Conservation (phyloP, 1,140 invertebrate genomes). For the Drosophila pallidifrons region DNA sequence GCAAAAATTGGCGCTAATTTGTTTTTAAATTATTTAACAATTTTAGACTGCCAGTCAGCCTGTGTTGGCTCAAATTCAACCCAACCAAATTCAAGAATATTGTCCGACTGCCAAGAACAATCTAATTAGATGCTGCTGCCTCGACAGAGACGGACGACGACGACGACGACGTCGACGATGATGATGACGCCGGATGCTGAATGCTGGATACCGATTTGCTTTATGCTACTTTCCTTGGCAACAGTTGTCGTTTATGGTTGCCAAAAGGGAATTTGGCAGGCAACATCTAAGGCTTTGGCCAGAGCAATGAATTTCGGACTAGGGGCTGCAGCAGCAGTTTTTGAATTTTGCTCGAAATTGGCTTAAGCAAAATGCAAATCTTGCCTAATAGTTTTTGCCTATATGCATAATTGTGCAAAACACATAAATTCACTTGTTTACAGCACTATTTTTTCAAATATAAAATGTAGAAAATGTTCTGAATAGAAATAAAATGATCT, state of each 20-base stretch:
- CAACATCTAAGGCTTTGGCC: conserved; percentile 8
- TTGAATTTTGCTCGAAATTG: conserved; percentile 29
- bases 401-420: conserved; percentile 70
- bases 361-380: conserved; percentile 41
- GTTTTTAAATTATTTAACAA: conserved; percentile 83
- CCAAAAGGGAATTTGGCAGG: conserved; percentile 71
- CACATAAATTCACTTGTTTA: conserved; percentile 71
- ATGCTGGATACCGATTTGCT: conserved; percentile 65
- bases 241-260: conserved; percentile 77
- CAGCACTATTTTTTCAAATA: conserved; percentile 20
- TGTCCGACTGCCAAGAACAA: conserved; percentile 55
- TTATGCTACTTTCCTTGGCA: conserved; percentile 78
- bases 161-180: conserved; percentile 52
- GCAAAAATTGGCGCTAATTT: conserved; percentile 74
- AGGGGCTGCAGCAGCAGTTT: conserved; percentile 5
- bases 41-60: conserved; percentile 61
- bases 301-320: conserved; percentile 5
- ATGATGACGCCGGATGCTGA: conserved; percentile 5
- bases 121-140: conserved; percentile 69
- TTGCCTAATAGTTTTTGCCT: conserved; percentile 56
- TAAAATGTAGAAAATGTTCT: background rate
- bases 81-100: conserved; percentile 11
- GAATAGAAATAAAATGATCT: background rate
- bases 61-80: conserved; percentile 23
- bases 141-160: conserved; percentile 42